Conservation (phyloP, 53 echinoderm and acorn worm species). For the Antedon mediterranea region DNA sequence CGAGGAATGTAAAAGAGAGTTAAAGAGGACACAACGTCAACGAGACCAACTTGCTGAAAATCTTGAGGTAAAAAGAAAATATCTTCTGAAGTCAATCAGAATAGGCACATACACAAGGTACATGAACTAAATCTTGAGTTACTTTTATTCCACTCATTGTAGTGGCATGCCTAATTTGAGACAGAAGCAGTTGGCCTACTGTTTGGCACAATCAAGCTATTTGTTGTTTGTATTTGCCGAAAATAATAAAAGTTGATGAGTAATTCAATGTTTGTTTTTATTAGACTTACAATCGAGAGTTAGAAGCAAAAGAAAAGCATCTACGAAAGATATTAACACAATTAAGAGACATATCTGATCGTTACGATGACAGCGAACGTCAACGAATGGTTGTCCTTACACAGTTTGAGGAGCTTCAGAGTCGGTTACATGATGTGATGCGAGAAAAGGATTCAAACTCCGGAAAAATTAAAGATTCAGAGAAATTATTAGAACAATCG, state of each 20-base stretch:
- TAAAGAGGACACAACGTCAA: slow-evolving; percentile 51
- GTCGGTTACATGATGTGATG: slow-evolving; percentile 34
- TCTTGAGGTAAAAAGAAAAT: slow-evolving; percentile 67
- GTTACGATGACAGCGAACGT: slow-evolving; percentile 44
- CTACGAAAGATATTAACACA: slow-evolving; percentile 39
- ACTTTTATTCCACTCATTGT: too few species aligned
- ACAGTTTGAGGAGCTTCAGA: slow-evolving; percentile 51
- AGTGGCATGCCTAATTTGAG: too few species aligned
- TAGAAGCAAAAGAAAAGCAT: slow-evolving; percentile 61
- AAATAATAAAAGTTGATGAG: too few species aligned
- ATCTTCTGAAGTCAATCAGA: too few species aligned
- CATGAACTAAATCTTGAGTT: too few species aligned
- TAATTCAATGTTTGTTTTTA: too few species aligned
- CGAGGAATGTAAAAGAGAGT: slow-evolving; percentile 39
- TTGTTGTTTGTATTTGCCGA: too few species aligned
- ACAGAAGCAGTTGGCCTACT: too few species aligned
- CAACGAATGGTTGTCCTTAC: slow-evolving; percentile 38
- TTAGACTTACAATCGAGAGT: slow-evolving; percentile 53
- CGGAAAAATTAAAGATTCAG: slow-evolving; percentile 34
- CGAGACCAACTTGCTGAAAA: slow-evolving; percentile 59
- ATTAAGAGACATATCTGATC: slow-evolving; percentile 44
- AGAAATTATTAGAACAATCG: slow-evolving; percentile 36
- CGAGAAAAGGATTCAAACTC: slow-evolving; percentile 27
- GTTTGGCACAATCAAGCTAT: too few species aligned
- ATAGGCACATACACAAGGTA: too few species aligned